A percentile compares a stretch with the other conserved stretches of the same genome.
These are phyloP conservation scores for Gymnocephalus cernua DNA, from an alignment of 2,113 vertebrate genomes.

Conservation along the genomic window DNA sequence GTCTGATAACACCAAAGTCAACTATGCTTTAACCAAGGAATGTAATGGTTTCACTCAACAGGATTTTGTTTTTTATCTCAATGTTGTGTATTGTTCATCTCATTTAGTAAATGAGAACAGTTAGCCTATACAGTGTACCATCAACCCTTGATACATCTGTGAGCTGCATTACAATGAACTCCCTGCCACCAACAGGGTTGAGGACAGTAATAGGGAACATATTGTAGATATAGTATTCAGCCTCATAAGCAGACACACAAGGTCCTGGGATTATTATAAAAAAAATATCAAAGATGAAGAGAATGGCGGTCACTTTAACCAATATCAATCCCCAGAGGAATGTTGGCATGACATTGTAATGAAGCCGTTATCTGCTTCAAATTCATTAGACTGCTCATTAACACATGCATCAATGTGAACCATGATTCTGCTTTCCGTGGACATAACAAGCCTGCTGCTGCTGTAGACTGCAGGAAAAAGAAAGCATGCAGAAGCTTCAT, in stretches of 20 bases:
- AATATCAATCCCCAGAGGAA: not conserved
- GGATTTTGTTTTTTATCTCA: not conserved
- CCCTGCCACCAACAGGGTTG: not conserved
- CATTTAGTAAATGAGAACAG: not conserved
- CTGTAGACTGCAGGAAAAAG: not conserved
- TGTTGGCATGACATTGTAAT: not conserved
- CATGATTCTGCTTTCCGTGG: not conserved
- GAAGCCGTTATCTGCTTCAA: not conserved
- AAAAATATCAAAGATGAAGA: not conserved
- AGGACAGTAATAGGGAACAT: not conserved
- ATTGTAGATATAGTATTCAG: too few relatives aligned
- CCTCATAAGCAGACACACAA: not conserved
- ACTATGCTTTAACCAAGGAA: not conserved
- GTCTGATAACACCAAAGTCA: not conserved
- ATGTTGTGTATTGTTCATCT: not conserved
- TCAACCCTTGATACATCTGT: not conserved
- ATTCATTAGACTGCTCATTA: not conserved
- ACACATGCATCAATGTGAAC: not conserved
- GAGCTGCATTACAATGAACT: not conserved
- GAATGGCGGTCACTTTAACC: not conserved
- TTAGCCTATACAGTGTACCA: too few relatives aligned
- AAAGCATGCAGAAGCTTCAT: not conserved
- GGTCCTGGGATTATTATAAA: not conserved
- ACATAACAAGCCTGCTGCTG: not conserved
- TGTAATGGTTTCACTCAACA: not conserved